These are phyloP conservation scores for Acrocephalus kingi DNA, from an alignment of 2,113 vertebrate species.

Conservation along the genomic window DNA sequence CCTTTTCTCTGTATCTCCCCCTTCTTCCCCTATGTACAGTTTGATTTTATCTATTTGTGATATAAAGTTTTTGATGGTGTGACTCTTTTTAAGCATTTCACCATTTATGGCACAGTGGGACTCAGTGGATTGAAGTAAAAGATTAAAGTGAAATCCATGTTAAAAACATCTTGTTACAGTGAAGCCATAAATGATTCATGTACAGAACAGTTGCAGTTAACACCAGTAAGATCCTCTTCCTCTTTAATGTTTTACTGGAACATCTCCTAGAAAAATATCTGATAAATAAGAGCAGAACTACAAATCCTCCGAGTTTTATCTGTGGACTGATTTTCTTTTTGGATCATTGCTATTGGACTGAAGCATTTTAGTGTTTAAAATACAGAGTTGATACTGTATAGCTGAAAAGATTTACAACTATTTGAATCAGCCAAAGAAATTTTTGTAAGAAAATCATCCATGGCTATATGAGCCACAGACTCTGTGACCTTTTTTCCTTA, in stretches of 20 bases:
- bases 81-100: neutral
- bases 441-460: neutral
- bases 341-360: neutral
- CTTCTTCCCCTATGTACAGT: neutral
- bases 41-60: neutral
- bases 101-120: neutral
- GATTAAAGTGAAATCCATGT: neutral
- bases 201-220: neutral
- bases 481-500: neutral
- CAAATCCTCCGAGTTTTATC: neutral
- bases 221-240: neutral
- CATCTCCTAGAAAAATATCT: neutral
- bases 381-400: fast-evolving
- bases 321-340: neutral
- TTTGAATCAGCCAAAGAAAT: neutral
- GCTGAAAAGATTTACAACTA: neutral
- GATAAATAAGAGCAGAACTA: neutral
- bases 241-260: neutral
- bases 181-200: neutral
- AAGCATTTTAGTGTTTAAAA: neutral
- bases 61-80: neutral
- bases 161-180: neutral
- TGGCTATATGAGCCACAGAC: neutral
- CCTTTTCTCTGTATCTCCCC: neutral
- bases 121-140: neutral